Conservation (phyloP, 30 jellyfish, hydroid and myxozoan genomes). For the Catostylus mosaicus region DNA sequence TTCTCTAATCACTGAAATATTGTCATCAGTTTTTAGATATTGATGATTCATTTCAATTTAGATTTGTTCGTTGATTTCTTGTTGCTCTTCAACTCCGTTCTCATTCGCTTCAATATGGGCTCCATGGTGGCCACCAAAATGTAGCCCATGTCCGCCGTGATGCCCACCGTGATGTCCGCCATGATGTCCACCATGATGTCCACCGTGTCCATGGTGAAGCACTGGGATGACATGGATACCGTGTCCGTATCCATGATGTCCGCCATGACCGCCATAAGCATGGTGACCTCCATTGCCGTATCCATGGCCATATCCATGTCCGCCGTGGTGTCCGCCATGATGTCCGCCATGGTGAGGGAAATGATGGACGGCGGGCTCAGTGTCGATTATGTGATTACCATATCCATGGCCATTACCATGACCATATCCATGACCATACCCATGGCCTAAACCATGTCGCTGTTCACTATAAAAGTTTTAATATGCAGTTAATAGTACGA, state of each 20-base stretch:
- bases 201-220: slow-evolving; percentile 21
- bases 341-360: slow-evolving; percentile 61
- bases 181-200: slow-evolving; percentile 52
- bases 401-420: neutral
- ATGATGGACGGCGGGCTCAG: slow-evolving; percentile 16
- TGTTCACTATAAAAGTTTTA: slow-evolving; percentile 43
- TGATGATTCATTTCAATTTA: too few species aligned
- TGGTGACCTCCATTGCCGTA: slow-evolving; percentile 25
- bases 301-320: slow-evolving; percentile 43
- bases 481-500: too few species aligned
- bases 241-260: slow-evolving; percentile 25
- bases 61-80: too few species aligned
- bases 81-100: neutral
- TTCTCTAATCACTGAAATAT: too few species aligned
- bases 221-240: slow-evolving; percentile 1
- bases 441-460: slow-evolving; percentile 44
- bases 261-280: slow-evolving; percentile 34
- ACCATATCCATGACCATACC: slow-evolving; percentile 33
- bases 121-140: slow-evolving; percentile 42
- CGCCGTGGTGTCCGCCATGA: slow-evolving; percentile 57
- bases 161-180: slow-evolving; percentile 48
- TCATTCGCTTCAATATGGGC: slow-evolving; percentile 17
- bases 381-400: slow-evolving; percentile 1
- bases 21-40: too few species aligned
- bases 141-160: slow-evolving; percentile 47